These are phyloP conservation scores for Caenorhabditis panamensis DNA, from an alignment of 2,888 invertebrate species.

Conservation along the genomic window DNA sequence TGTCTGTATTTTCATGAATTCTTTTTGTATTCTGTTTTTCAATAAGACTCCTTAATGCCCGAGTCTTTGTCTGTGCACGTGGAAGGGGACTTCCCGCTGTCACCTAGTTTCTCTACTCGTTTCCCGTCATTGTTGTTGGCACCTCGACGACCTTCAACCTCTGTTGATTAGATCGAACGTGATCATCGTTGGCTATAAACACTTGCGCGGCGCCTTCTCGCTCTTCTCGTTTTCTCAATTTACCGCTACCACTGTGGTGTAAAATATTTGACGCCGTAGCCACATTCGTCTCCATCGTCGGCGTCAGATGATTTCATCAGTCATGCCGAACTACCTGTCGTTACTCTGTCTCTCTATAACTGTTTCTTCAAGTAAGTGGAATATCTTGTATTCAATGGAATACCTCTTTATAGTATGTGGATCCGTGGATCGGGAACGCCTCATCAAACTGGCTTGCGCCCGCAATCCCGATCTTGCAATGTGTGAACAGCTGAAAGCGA, in stretches of 20 bases:
- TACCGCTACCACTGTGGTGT: conserved; percentile 29
- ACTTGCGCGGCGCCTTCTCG: conserved; percentile 6
- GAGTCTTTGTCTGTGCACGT: conserved; percentile 5
- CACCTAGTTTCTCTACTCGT: neutral
- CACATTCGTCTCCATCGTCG: conserved; percentile 6
- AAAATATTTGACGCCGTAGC: conserved; percentile 23
- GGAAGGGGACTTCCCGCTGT: conserved; percentile 2
- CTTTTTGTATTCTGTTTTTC: neutral
- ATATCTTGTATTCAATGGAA: neutral
- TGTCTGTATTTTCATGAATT: too few species aligned
- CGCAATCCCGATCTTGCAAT: conserved; percentile 48
- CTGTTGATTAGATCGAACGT: conserved; percentile 54
- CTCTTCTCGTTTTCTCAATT: conserved; percentile 30
- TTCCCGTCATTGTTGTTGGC: conserved; percentile 1
- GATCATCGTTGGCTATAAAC: conserved; percentile 35
- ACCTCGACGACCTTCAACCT: conserved; percentile 29
- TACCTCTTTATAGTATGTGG: conserved; percentile 11
- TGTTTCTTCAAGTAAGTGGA: conserved; percentile 6
- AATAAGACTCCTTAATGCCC: neutral
- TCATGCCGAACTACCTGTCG: conserved; percentile 25
- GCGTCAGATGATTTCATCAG: conserved; percentile 2
- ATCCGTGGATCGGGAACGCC: conserved; percentile 28
- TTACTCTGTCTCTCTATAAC: neutral
- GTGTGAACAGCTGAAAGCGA: conserved; percentile 31
- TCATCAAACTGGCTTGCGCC: conserved; percentile 51